These are phyloP conservation scores for Coranthus polyacanthus DNA, from an alignment of 2,797 vertebrate genomes.

Conservation along the genomic window DNA sequence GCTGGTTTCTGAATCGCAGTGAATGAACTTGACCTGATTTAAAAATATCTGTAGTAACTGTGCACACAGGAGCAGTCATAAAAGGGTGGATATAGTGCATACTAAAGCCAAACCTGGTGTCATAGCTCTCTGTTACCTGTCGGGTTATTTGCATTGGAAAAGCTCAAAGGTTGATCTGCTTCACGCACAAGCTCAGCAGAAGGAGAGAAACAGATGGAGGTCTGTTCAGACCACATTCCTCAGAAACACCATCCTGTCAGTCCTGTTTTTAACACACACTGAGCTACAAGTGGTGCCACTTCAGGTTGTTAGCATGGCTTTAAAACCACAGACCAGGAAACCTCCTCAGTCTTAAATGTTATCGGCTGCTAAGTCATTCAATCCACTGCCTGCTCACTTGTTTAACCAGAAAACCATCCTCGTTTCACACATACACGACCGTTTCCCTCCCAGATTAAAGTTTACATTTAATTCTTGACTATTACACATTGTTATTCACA, in stretches of 20 bases:
- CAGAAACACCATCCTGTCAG: constrained; percentile 31
- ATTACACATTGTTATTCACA: not conserved
- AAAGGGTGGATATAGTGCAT: not conserved
- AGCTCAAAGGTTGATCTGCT: constrained; percentile 49
- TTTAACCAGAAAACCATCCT: not conserved
- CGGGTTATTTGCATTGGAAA: constrained; percentile 38
- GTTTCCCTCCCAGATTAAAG: not conserved
- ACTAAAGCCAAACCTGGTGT: not conserved
- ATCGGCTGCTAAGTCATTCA: not conserved
- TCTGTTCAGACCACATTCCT: constrained; percentile 58
- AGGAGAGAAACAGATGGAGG: constrained; percentile 73
- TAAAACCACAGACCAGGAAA: not conserved
- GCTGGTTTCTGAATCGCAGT: not conserved
- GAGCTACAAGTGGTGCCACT: not conserved
- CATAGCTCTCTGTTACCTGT: constrained; percentile 28
- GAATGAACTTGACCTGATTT: not conserved
- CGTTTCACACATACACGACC: not conserved
- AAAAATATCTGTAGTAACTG: not conserved
- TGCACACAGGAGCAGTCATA: not conserved
- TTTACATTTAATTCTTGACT: not conserved
- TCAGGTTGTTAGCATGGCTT: not conserved
- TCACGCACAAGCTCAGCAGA: constrained; percentile 30
- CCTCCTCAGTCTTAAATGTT: not conserved
- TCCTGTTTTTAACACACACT: constrained; percentile 15
- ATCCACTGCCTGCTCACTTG: not conserved